Conservation (phyloP, 2,888 invertebrate species). For the Drosophila neotestacea region DNA sequence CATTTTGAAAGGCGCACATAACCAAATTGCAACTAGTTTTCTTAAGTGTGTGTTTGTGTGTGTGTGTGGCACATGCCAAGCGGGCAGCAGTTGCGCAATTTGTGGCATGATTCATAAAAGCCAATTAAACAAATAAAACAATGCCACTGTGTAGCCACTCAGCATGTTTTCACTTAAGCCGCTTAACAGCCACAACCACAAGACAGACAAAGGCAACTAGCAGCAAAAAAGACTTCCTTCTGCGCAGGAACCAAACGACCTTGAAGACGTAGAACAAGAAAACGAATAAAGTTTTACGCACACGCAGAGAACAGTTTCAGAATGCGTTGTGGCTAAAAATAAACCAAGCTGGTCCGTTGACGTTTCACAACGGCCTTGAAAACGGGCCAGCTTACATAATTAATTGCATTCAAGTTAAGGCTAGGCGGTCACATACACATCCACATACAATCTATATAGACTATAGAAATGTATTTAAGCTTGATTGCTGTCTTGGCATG, state of each 20-base stretch:
- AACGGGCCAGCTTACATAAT: slow-evolving; percentile 70
- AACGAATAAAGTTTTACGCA: slow-evolving; percentile 46
- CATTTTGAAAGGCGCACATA: slow-evolving; percentile 50
- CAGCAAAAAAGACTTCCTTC: slow-evolving; percentile 61
- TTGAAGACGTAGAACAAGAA: slow-evolving; percentile 38
- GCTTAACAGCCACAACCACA: slow-evolving; percentile 42
- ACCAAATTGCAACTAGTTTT: slow-evolving; percentile 39
- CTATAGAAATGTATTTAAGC: slow-evolving; percentile 11
- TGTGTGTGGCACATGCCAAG: slow-evolving; percentile 55
- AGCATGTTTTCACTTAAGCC: slow-evolving; percentile 57
- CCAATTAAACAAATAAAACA: slow-evolving; percentile 64
- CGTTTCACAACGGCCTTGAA: slow-evolving; percentile 59
- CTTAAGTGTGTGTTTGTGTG: slow-evolving; percentile 6
- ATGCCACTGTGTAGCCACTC: slow-evolving; percentile 38
- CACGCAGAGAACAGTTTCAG: slow-evolving; percentile 73
- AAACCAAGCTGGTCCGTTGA: slow-evolving; percentile 34
- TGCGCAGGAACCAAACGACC: slow-evolving; percentile 64
- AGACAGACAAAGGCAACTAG: slow-evolving; percentile 43
- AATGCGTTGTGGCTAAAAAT: slow-evolving; percentile 65
- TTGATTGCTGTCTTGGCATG: slow-evolving; percentile 56
- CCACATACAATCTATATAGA: slow-evolving; percentile 6
- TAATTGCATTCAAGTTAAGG: slow-evolving; percentile 67
- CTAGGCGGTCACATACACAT: slow-evolving; percentile 34
- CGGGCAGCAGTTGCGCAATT: slow-evolving; percentile 62
- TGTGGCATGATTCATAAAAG: slow-evolving; percentile 62